Evolutionary conservation across 53 echinoderm and acorn worm genomes (phyloP), one percentile per base, ranked within the genome.

Genomic region (Crossaster papposus): DNA sequence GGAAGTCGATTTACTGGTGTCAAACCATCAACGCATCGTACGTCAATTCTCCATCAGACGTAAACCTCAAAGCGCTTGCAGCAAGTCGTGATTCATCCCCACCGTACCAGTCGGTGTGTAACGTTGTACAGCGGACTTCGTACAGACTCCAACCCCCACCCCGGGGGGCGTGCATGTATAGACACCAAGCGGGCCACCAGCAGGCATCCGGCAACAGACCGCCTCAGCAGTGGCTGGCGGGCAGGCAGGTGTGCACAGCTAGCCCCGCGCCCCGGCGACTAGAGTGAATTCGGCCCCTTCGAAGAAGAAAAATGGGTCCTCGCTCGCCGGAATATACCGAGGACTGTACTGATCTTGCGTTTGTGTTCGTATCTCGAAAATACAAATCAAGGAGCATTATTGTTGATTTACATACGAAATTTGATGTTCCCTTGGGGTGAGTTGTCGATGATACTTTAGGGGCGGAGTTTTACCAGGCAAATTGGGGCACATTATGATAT

Each of bases 21-120:
- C 44, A 44, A n/a, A n/a, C 9, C 9, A 7, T 44, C 44, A 44
- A 44, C 44, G 44, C 0, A 44, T 44, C 58, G 58, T 58, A 14
- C 12, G 58, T 58, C 58, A 58, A 14, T 58, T 58, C 58, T 8
- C 22, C 17, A 8, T 58, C 17, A 58, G 22, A 58, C 17, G 58
- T 8, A 18, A 20, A 20, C 53, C 17, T 20, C 58, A 15, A 20
- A 71, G 28, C 34, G 75, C 83, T 83, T 37, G 18, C n/a, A 83
- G 83, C 83, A 65, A 83, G 68, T 83, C 65, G 50, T 83, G 83
- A 83, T 83, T 83, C 83, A 83, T 83, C 83, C n/a, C n/a, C n/a
- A n/a, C n/a, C n/a, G n/a, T n/a, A n/a, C 53, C 58, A 58, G 64
- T 23, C 24, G 24, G 3, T 26, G 17, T 14, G 68, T 68, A 28